phyloP scores from a whole-genome alignment of 2,888 invertebrate species.

The Himalopsyche tibetana region DNA sequence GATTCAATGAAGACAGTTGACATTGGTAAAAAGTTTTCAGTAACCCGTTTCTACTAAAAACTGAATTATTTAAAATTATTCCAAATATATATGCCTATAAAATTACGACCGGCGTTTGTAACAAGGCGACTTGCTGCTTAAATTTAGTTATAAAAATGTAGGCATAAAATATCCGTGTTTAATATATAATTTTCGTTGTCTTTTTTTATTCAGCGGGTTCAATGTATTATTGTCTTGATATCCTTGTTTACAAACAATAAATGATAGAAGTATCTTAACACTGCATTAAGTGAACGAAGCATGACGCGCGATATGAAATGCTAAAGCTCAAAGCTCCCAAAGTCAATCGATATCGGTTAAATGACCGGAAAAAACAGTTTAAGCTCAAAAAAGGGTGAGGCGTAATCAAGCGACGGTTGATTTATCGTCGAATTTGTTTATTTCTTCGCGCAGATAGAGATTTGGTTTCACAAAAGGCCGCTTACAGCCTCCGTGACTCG shows the following conservation, averaged over 20 bases:
- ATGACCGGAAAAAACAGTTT: conserved; percentile 62
- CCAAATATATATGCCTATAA: too few species aligned
- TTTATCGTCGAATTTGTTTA: conserved; percentile 58
- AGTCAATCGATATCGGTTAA: conserved; percentile 61
- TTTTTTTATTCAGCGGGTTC: too few species aligned
- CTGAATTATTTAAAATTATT: too few species aligned
- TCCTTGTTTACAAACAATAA: conserved; percentile 14
- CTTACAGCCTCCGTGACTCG: conserved; percentile 32
- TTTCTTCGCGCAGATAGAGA: conserved; percentile 43
- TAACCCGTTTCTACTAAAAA: too few species aligned
- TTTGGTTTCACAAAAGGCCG: conserved; percentile 48
- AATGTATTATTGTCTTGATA: background rate
- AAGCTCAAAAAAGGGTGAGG: conserved; percentile 57
- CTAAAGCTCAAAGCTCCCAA: conserved; percentile 47
- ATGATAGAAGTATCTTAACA: background rate
- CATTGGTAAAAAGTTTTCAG: too few species aligned
- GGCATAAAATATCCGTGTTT: too few species aligned
- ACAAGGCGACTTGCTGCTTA: too few species aligned
- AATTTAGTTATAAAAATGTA: too few species aligned
- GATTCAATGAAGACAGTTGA: too few species aligned
- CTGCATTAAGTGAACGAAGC: conserved; percentile 43
- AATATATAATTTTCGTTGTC: too few species aligned
- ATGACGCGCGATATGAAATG: conserved; percentile 46
- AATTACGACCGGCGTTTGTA: too few species aligned
- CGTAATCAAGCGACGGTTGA: conserved; percentile 59